Evolutionary conservation across 2,113 vertebrate species (phyloP).

Genomic region (Oncorhynchus kisutch): DNA sequence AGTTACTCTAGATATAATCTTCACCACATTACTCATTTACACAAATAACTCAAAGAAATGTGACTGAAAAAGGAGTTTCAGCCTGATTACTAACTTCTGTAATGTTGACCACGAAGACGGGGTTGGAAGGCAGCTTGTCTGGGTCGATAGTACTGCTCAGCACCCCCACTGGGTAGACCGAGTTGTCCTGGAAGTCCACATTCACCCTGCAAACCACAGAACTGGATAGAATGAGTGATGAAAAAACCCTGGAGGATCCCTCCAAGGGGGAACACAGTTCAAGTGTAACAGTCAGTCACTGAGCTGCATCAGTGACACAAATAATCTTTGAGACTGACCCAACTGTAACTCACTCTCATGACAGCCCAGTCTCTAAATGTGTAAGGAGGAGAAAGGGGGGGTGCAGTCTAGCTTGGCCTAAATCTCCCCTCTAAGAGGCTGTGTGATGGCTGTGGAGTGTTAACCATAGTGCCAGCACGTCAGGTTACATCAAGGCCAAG

Average conservation of each 20-base stretch:
- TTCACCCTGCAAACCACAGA: slow-evolving; percentile 74
- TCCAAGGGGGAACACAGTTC: background rate
- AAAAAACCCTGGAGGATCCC: background rate
- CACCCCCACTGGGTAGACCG: slow-evolving; percentile 74
- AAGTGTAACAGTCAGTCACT: background rate
- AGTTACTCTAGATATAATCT: background rate
- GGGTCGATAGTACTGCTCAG: slow-evolving; percentile 62
- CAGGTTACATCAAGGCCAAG: slow-evolving; percentile 36
- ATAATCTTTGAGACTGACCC: background rate
- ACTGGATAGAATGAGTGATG: background rate
- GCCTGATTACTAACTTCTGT: slow-evolving; percentile 78
- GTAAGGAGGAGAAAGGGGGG: background rate
- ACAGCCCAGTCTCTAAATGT: background rate
- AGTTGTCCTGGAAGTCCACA: slow-evolving; percentile 85
- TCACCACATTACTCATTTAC: background rate
- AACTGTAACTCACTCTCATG: background rate
- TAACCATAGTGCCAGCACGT: slow-evolving; percentile 40
- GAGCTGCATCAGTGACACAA: background rate
- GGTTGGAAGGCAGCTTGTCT: slow-evolving; percentile 59
- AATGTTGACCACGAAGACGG: slow-evolving; percentile 77
- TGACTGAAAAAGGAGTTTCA: background rate
- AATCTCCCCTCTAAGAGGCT: slow-evolving; percentile 24
- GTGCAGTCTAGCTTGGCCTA: slow-evolving; percentile 14
- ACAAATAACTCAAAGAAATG: background rate
- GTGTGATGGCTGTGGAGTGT: slow-evolving; percentile 26